Evolutionary conservation across 1,140 invertebrate genomes (phyloP).

Genomic region (Drosophila setifemur): DNA sequence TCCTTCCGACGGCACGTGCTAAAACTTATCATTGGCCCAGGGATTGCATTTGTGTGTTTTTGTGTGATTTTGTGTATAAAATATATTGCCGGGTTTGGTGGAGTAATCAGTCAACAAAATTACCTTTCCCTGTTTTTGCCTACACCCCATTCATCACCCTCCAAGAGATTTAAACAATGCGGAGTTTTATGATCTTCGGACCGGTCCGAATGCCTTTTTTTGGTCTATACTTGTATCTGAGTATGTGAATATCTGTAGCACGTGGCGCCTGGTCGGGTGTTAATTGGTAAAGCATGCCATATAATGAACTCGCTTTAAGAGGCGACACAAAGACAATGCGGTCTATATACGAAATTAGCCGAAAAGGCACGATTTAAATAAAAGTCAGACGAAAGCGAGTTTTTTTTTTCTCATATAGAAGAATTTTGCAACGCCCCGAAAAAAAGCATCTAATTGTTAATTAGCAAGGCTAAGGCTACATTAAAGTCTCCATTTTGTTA

Average conservation of each 20-base stretch:
- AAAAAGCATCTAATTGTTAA: constrained; percentile 29
- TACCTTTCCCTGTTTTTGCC: background rate
- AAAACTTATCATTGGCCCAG: constrained; percentile 17
- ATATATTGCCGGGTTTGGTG: too few relatives aligned
- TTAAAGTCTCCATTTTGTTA: constrained; percentile 27
- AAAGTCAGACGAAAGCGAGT: constrained; percentile 35
- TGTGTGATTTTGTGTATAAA: too few relatives aligned
- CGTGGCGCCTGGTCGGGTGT: constrained; percentile 33
- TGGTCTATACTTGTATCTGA: too few relatives aligned
- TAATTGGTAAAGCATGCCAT: constrained; percentile 69
- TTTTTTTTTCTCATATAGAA: constrained; percentile 11
- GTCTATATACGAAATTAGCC: constrained; percentile 29
- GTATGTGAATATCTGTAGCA: constrained; percentile 28
- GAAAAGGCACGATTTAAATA: constrained; percentile 13
- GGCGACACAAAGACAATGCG: constrained; percentile 2
- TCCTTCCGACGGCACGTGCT: constrained; percentile 46
- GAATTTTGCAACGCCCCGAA: background rate
- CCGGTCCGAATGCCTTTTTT: too few relatives aligned
- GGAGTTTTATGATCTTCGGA: constrained; percentile 25
- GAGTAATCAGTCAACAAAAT: constrained; percentile 19
- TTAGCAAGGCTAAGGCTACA: constrained; percentile 13
- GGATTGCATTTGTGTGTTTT: constrained; percentile 4
- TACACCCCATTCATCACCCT: background rate
- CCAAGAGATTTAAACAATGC: background rate
- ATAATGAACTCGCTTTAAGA: constrained; percentile 29